Base-by-base conservation (phyloP, 2,797 vertebrate species). In the Morus bassanus region DNA sequence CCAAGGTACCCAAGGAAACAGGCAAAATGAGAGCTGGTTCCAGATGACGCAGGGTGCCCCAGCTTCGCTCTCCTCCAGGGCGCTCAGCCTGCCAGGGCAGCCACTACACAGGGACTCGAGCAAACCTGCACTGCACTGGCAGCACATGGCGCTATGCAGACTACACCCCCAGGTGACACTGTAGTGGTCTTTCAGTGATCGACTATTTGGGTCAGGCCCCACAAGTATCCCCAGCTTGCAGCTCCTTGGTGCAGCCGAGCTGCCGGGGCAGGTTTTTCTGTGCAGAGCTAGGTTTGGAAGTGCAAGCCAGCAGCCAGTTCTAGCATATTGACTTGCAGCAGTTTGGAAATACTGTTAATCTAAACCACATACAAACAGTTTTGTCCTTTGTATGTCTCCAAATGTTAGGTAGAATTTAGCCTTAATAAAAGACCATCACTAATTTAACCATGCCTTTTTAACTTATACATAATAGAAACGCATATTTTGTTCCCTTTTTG, bases 101-200 rank as follows among this genome's bases (percentile, higher is more conserved):
- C n/a, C 11, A 2, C 28, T 45, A 54, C 46, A 70, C 43, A 28
- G 27, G 25, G 18, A 6, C 2, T 0, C 1, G 5, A 46, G 22
- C 2, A 2, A 59, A 28, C 14, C 37, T 41, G 60, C 5, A 3
- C 50, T 60, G 77, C 27, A 9, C 15, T 3, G 0, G 35, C 18
- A 85, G 31, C 13, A 3, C 17, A 0, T 0, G 3, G 10, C 2
- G 2, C 21, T 30, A 11, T 37, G 56, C 57, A 51, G 45, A 28
- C 10, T 16, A 2, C 60, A 31, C 12, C 14, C 39, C 64, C 31
- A 17, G 56, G 27, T 50, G 89, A 30, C 59, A 5, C 54, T 25
- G 46, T 6, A 45, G 31, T 8, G 25, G 3, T 24, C 46, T 21
- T 33, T 27, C 65, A 41, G 25, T 6, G 16, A 17, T 0, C 12